phyloP scores from a whole-genome alignment of 2,888 invertebrate genomes.

The Leptinotarsa peninsularis region DNA sequence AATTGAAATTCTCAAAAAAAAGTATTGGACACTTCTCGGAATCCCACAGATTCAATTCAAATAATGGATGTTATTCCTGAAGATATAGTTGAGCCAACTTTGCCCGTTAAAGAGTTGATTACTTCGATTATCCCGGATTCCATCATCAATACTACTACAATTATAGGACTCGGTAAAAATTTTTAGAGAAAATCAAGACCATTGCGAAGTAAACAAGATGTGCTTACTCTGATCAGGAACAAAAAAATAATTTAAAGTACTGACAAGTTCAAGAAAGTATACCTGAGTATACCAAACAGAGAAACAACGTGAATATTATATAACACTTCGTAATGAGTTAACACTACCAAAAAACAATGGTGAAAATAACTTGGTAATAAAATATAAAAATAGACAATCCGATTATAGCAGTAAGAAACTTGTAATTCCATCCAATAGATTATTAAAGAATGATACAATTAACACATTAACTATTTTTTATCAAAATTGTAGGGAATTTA shows the following conservation, averaged over 20 bases:
- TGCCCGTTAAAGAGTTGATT: not conserved
- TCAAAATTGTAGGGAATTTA: no score
- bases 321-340: not conserved
- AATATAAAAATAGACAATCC: not conserved
- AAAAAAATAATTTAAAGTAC: not conserved
- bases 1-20: not conserved
- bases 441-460: no score
- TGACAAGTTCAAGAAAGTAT: not conserved
- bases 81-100: not conserved
- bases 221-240: slow-evolving; percentile 14
- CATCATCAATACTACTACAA: slow-evolving; percentile 14
- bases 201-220: slow-evolving; percentile 7
- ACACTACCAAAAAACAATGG: slow-evolving; percentile 3
- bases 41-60: not conserved
- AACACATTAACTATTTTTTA: no score
- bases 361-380: not conserved
- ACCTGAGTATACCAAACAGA: not conserved
- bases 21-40: not conserved
- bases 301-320: slow-evolving; percentile 5
- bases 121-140: slow-evolving; percentile 5
- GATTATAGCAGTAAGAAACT: slow-evolving; percentile 6
- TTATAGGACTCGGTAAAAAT: slow-evolving; percentile 14
- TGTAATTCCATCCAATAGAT: no score
- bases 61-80: slow-evolving; percentile 10
- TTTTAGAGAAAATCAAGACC: slow-evolving; percentile 4